Evolutionary conservation across 2,888 invertebrate genomes (phyloP), one percentile per base, ranked within the genome.

Genomic region (Willowsia nigromaculata): DNA sequence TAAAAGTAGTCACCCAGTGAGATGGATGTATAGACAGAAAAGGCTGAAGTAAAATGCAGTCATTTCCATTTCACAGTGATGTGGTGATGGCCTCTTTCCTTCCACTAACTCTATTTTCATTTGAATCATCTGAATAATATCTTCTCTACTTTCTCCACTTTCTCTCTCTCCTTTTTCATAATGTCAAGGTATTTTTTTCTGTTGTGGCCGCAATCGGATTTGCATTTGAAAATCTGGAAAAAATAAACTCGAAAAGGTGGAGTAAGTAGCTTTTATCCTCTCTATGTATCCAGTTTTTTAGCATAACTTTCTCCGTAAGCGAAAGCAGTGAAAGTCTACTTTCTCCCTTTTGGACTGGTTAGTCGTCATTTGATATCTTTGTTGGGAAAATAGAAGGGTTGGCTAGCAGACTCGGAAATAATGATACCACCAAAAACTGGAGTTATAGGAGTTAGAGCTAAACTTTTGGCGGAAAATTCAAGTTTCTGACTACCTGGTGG

Each of bases 181-280:
- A 62, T 53, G 30, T 22, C n/a, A 15, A 15, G 9, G 53, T n/a
- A 18, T 62, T 53, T 27, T 53, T 1, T 27, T n/a, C 22, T 76
- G 18, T 71, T 33, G 50, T 30, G 68, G 86, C 53, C 56, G 65
- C 78, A 86, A 80, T 86, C 47, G 86, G 86, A 86, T 86, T 78
- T 86, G 15, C 86, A 78, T 65, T 78, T 18, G 33, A 76, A 85
- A n/a, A n/a, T 53, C 13, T 53, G n/a, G 53, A 18, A 74, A 40
- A 47, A 47, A n/a, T n/a, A n/a, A 7, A 47, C 47, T 25, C 5
- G 25, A 59, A 4, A 59, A 59, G 50, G 50, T 18, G 6, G 18
- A 71, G 68, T 18, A 43, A 22, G 7, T 33, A 65, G 33, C 6
- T 37, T 40, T 40, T 40, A 22, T 43, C 68, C 33, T 5, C 6